Percentiles rank a stretch among this genome's conserved stretches.
These are phyloP conservation scores for Centropyge bicolor DNA, from an alignment of 2,797 vertebrate genomes.

Conservation along the genomic window DNA sequence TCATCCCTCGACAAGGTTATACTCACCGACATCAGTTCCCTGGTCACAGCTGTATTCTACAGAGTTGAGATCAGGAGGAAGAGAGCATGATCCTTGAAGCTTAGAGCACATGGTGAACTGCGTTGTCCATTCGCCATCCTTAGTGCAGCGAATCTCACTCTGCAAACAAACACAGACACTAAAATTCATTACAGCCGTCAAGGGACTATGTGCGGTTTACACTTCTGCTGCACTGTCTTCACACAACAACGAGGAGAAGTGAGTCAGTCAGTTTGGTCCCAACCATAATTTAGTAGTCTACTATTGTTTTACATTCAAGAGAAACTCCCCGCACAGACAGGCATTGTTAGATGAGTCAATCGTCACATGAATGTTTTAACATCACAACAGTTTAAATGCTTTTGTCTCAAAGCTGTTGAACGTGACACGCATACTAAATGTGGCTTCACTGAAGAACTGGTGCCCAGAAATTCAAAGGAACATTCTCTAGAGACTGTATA, in stretches of 20 bases:
- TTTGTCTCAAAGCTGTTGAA: background rate
- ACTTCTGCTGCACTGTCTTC: background rate
- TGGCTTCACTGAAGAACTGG: constrained; percentile 4
- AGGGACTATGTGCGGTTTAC: background rate
- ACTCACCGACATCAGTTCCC: constrained; percentile 91
- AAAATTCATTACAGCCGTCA: background rate
- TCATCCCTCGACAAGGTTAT: background rate
- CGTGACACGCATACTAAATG: background rate
- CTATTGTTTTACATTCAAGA: background rate
- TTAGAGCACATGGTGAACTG: constrained; percentile 91
- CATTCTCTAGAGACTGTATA: background rate
- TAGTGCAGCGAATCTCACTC: constrained; percentile 90
- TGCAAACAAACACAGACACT: constrained; percentile 61
- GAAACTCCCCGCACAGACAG: background rate
- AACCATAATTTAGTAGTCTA: background rate
- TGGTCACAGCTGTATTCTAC: constrained; percentile 94
- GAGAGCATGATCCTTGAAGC: constrained; percentile 87
- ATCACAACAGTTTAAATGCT: background rate
- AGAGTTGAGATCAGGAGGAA: constrained; percentile 85
- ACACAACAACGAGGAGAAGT: background rate
- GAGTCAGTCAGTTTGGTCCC: background rate
- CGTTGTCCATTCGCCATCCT: constrained; percentile 92
- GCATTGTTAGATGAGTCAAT: background rate
- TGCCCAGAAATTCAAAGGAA: constrained; percentile 1
- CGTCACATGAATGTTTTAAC: background rate